Conservation (phyloP, 2,113 vertebrate species). For the Ammodramus savannarum region DNA sequence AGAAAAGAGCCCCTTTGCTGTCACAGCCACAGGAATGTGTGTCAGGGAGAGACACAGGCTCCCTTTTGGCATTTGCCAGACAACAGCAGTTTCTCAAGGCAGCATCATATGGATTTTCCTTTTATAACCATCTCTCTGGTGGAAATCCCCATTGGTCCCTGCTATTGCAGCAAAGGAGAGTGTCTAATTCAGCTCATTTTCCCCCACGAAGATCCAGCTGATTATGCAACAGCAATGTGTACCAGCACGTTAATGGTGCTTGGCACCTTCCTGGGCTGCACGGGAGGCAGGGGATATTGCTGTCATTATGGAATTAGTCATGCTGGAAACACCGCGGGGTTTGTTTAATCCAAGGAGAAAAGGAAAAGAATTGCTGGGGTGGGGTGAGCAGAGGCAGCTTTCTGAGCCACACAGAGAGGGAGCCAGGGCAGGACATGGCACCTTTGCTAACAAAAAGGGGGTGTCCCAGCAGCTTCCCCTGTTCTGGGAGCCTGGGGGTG, state of each 20-base stretch:
- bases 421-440: neutral
- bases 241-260: constrained; percentile 29
- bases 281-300: constrained; percentile 39
- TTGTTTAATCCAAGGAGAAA: constrained; percentile 34
- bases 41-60: neutral
- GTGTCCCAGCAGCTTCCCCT: neutral
- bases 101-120: constrained; percentile 25
- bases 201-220: constrained; percentile 35
- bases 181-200: constrained; percentile 24
- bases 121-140: neutral
- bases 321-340: constrained; percentile 23
- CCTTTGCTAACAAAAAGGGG: fast-evolving
- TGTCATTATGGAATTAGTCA: constrained; percentile 56
- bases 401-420: neutral
- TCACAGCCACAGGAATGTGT: neutral
- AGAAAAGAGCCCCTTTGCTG: neutral
- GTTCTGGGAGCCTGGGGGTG: fast-evolving
- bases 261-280: constrained; percentile 47
- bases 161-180: neutral
- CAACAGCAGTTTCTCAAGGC: neutral
- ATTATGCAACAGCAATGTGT: constrained; percentile 28
- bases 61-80: neutral
- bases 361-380: neutral
- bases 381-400: neutral
- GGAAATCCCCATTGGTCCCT: constrained; percentile 9